Evolutionary conservation across 64 coral and sea anemone species (phyloP).

Genomic region (Stichodactyla helianthus): DNA sequence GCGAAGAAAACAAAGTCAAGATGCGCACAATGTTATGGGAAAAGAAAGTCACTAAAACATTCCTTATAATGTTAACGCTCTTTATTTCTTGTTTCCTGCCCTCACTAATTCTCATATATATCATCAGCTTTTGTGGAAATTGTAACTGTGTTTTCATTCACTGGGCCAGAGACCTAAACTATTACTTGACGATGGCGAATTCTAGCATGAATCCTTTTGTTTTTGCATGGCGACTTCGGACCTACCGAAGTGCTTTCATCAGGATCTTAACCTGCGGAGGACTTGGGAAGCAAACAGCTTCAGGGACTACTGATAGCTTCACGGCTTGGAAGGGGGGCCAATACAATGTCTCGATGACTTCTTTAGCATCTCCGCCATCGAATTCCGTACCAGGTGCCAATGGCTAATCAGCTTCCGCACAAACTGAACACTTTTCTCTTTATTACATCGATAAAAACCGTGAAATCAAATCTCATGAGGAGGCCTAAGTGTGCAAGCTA

Average conservation of each 20-base stretch:
- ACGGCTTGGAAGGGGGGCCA: not conserved
- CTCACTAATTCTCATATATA: constrained; percentile 57
- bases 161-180: constrained; percentile 75
- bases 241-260: constrained; percentile 24
- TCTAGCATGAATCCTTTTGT: constrained; percentile 75
- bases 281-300: not conserved
- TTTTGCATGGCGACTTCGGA: constrained; percentile 51
- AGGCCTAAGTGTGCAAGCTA: no score
- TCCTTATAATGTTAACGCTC: constrained; percentile 53
- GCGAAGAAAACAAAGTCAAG: constrained; percentile 27
- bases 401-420: not conserved
- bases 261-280: constrained; percentile 9
- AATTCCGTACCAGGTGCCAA: not conserved
- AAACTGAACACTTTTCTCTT: no score
- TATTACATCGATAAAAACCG: no score
- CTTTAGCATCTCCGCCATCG: not conserved
- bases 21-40: constrained; percentile 41
- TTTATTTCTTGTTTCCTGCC: constrained; percentile 64
- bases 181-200: constrained; percentile 40
- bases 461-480: no score
- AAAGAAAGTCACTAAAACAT: constrained; percentile 57
- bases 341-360: not conserved
- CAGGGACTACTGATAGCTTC: not conserved
- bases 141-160: constrained; percentile 66
- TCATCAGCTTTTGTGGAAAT: constrained; percentile 55